Evolutionary conservation across 2,113 vertebrate species (phyloP).

Genomic region (Kryptolebias marmoratus): DNA sequence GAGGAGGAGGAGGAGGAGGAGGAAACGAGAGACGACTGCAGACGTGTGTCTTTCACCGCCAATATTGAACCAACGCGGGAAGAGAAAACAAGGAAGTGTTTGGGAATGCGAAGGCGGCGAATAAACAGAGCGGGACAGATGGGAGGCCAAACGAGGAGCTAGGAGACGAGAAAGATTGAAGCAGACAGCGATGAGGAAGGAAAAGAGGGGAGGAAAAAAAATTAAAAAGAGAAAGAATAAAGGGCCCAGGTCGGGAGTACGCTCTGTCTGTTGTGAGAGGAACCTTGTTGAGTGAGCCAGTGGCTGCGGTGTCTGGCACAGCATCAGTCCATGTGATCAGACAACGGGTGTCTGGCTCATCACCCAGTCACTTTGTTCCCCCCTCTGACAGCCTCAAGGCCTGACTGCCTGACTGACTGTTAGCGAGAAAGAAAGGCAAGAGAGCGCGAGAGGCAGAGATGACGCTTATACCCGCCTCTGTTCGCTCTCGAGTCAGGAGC

Average conservation of each 20-base stretch:
- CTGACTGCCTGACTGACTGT: slow-evolving; percentile 68
- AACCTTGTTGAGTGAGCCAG: slow-evolving; percentile 69
- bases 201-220: background rate
- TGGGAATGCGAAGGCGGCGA: slow-evolving; percentile 31
- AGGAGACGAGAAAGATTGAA: slow-evolving; percentile 49
- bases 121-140: slow-evolving; percentile 43
- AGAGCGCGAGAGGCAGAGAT: slow-evolving; percentile 33
- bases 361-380: slow-evolving; percentile 77
- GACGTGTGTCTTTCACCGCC: slow-evolving; percentile 17
- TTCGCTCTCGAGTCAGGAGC: slow-evolving; percentile 37
- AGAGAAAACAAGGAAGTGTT: slow-evolving; percentile 8
- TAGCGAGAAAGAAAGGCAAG: slow-evolving; percentile 49
- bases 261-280: slow-evolving; percentile 63
- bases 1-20: background rate
- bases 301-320: slow-evolving; percentile 71
- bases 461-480: slow-evolving; percentile 22
- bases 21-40: slow-evolving; percentile 16
- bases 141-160: slow-evolving; percentile 23
- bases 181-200: slow-evolving; percentile 25
- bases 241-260: slow-evolving; percentile 50
- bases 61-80: slow-evolving; percentile 28
- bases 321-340: slow-evolving; percentile 77
- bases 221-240: slow-evolving; percentile 34
- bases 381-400: slow-evolving; percentile 74
- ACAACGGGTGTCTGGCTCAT: slow-evolving; percentile 72